Evolutionary conservation across 2,888 invertebrate species (phyloP), one percentile per base, ranked within the genome.

Genomic region (Scotopteryx bipunctaria): DNA sequence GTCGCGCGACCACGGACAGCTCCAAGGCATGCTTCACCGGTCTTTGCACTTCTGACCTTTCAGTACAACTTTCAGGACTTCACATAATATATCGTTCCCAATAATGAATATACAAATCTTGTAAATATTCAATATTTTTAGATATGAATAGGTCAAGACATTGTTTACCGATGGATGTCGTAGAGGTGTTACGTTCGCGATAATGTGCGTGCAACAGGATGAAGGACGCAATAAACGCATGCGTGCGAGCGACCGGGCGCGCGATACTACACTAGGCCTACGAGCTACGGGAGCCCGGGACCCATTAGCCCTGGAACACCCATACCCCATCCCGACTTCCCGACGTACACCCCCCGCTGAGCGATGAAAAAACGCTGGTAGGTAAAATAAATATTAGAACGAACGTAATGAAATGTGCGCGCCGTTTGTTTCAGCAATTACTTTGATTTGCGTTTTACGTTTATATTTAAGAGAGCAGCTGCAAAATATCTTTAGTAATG

Each of bases 1-100:
- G 57, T 81, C 81, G 40, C 81, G 81, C 55, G 89, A 87, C 89
- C 90, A 90, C 66, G 87, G 87, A 59, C 89, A 90, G 57, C 67
- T 83, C 88, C 87, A 88, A 65, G 88, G 85, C 89, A 88, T 88
- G 60, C 65, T 61, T 63, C 63, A 59, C 67, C 57, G 61, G 68
- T 71, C 64, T 69, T 62, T 68, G 67, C 68, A 76, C 71, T 71
- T 52, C 55, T 73, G 68, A 75, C 69, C 73, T 69, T 67, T 69
- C 52, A 67, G 69, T 67, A 68, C 57, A 59, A 64, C 59, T 64
- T 59, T 41, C 59, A 60, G 56, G 63, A 64, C 36, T 37, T 27
- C 29, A n/a, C 44, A 23, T 6, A 36, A 15, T 6, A n/a, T n/a
- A n/a, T n/a, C n/a, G n/a, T n/a, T n/a, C n/a, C n/a, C n/a, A n/a